phyloP scores from a whole-genome alignment of 1,140 invertebrate genomes.

The Calephelis virginiensis region DNA sequence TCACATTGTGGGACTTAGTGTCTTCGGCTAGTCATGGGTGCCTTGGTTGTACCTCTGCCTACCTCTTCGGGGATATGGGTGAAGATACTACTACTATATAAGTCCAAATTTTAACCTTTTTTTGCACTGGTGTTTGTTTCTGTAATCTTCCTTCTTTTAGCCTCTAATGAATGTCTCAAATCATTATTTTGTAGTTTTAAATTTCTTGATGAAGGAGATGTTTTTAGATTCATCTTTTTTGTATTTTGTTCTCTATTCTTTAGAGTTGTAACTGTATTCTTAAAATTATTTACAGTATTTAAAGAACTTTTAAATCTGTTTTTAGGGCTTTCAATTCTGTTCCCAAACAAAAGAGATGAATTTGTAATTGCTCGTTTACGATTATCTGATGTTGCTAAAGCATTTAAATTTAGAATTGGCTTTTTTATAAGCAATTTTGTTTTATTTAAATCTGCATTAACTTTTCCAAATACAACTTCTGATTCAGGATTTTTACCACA shows the following conservation, averaged over 20 bases:
- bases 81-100: too few species aligned
- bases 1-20: too few species aligned
- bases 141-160: conserved; percentile 28
- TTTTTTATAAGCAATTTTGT: not conserved
- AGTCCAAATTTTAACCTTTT: not conserved
- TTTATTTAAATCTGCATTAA: not conserved
- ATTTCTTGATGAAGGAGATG: not conserved
- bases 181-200: conserved; percentile 31
- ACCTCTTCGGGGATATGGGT: too few species aligned
- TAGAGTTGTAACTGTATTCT: conserved; percentile 5
- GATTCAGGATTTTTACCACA: not conserved
- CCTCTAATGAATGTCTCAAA: conserved; percentile 35
- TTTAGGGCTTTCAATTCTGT: too few species aligned
- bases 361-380: not conserved
- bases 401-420: not conserved
- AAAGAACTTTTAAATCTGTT: not conserved
- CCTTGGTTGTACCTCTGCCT: too few species aligned
- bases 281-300: not conserved
- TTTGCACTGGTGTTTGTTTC: conserved; percentile 6
- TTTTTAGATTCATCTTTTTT: not conserved
- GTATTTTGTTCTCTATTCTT: not conserved
- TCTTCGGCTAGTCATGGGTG: too few species aligned
- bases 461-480: not conserved
- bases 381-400: not conserved
- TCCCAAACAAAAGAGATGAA: not conserved